These are phyloP conservation scores for Callospermophilus lateralis DNA, from an alignment of 2,113 vertebrate genomes.

Conservation along the genomic window DNA sequence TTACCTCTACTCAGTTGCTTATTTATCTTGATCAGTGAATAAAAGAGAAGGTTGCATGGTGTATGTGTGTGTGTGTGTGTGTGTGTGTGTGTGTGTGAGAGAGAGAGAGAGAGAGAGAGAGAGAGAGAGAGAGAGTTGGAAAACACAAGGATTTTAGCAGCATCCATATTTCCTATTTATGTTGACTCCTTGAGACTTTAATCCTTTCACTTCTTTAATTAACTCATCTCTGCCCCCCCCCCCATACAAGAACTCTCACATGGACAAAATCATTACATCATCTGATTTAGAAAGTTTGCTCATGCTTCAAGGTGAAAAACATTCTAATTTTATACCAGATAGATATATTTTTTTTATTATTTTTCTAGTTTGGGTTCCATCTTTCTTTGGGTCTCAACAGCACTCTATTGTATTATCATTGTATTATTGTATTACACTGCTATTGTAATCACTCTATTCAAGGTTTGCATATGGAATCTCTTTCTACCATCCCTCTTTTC, in stretches of 20 bases:
- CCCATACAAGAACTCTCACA: not conserved
- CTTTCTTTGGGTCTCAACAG: not conserved
- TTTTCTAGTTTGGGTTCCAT: not conserved
- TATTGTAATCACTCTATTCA: not conserved
- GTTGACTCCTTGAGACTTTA: not conserved
- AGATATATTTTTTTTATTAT: not conserved
- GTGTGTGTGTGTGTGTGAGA: no score
- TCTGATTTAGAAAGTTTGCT: not conserved
- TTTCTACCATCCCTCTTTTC: not conserved
- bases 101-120: not conserved
- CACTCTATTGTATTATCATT: no score
- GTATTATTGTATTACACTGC: no score
- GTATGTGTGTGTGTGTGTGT: no score
- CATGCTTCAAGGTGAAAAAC: not conserved
- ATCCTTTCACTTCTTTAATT: not conserved
- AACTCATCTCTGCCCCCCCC: no score
- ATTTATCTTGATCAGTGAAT: not conserved
- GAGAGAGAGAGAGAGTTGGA: not conserved
- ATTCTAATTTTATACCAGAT: not conserved
- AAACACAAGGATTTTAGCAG: not conserved
- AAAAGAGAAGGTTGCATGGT: not conserved
- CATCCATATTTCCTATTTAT: not conserved
- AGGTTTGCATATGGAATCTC: not conserved
- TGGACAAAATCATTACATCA: not conserved
- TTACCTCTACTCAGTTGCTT: not conserved